These are phyloP conservation scores for Strix occidentalis DNA, from an alignment of 2,797 vertebrate genomes.

Conservation along the genomic window DNA sequence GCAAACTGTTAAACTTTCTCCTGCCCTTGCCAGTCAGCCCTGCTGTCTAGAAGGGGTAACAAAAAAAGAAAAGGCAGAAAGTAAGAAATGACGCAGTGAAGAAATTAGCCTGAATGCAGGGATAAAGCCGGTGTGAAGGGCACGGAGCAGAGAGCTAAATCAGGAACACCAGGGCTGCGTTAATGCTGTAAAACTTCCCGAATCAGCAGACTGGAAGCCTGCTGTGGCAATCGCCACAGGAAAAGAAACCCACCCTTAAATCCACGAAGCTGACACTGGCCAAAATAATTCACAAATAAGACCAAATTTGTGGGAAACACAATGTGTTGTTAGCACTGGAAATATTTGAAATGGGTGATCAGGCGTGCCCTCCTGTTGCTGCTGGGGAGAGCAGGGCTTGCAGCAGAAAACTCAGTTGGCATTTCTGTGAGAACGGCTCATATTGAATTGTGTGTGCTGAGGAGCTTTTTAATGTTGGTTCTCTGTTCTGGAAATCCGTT, in stretches of 20 bases:
- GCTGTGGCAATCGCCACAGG: neutral
- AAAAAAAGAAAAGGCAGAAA: neutral
- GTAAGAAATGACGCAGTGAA: slow-evolving; percentile 17
- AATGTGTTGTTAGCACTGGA: neutral
- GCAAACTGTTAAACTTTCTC: neutral
- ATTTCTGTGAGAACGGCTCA: neutral
- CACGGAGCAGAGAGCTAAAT: neutral
- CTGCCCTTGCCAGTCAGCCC: neutral
- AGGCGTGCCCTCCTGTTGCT: neutral
- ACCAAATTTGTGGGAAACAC: neutral
- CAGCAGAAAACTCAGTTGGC: neutral
- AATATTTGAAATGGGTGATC: neutral
- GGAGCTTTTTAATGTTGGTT: neutral
- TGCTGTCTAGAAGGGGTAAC: neutral
- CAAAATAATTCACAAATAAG: neutral
- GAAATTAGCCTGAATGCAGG: neutral
- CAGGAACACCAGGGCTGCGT: neutral
- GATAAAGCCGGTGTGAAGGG: slow-evolving; percentile 27
- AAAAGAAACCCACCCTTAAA: slow-evolving; percentile 28
- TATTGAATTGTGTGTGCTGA: neutral
- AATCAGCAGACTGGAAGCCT: slow-evolving; percentile 38
- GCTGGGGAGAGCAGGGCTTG: neutral
- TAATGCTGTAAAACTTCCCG: slow-evolving; percentile 1
- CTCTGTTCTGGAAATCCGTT: neutral
- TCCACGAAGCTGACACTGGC: neutral